Base-by-base conservation (phyloP, 1,140 invertebrate species). In the Luehdorfia chinensis region DNA sequence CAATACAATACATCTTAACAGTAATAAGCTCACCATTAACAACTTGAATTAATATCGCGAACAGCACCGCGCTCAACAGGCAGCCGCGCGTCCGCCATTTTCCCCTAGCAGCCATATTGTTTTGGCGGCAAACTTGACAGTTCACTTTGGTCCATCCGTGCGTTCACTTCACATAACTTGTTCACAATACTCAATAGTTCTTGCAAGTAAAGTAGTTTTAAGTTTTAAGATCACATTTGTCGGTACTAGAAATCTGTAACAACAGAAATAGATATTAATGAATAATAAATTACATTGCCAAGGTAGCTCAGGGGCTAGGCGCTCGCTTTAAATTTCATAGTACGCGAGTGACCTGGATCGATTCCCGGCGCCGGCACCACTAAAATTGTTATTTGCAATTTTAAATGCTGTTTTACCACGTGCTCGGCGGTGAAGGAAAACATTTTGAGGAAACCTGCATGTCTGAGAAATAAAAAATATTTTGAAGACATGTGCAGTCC, bases 51-150 rank as follows among this genome's bases (percentile, higher is more conserved):
- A 67, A 53, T 30, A 73, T 63, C 14, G 64, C 47, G 44, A 72
- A 58, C 34, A 77, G 48, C 45, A 67, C 55, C 9, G 67, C 68
- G 36, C 59, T 21, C 1, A 43, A 16, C 36, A 33, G 56, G 15
- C 59, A 34, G 25, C 57, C 56, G 43, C 53, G 23, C 34, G 59
- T 55, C 66, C 75, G 75, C 79, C 76, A 77, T 79, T 47, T 75
- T 61, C 59, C 51, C n/a, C 41, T 55, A 57, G 51, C 69, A 61
- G 72, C 71, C 78, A 84, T 84, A 31, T 80, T 78, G 75, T 64
- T 52, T 57, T 32, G 43, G 41, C 52, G 37, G 31, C 27, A 33
- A 39, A 39, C 44, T 36, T 43, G 39, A 43, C 39, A 43, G 16
- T 27, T 47, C 55, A 47, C 33, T 51, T 34, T 43, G 47, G 56